A percentile compares a stretch with the other conserved stretches of the same genome.
Conservation (phyloP, 2,888 invertebrate species). For the Synergus itoensis region DNA sequence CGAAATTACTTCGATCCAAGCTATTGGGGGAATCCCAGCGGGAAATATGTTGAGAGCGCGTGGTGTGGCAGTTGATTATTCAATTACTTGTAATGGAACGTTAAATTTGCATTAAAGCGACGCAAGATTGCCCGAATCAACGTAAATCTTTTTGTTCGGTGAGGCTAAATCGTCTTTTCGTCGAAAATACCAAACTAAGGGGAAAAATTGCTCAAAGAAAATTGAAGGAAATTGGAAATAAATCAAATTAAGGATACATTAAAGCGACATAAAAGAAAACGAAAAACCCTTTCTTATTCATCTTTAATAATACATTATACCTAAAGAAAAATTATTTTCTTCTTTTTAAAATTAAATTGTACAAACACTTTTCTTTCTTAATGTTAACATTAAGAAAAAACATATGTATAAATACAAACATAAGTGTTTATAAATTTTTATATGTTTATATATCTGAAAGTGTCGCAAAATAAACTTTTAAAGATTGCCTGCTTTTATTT, state of each 20-base stretch:
- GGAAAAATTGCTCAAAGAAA: background rate
- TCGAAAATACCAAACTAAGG: background rate
- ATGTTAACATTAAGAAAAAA: too few species aligned
- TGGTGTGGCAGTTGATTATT: constrained; percentile 54
- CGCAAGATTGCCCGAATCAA: constrained; percentile 50
- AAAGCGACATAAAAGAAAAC: background rate
- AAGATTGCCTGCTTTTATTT: too few species aligned
- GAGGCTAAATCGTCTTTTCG: background rate
- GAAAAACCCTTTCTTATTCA: background rate
- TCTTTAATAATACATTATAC: background rate
- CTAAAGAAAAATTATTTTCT: too few species aligned
- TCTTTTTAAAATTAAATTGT: too few species aligned
- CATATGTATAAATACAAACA: too few species aligned
- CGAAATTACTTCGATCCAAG: constrained; percentile 48
- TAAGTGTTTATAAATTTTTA: too few species aligned
- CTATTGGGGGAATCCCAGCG: constrained; percentile 46
- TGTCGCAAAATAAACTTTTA: too few species aligned
- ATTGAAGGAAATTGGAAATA: background rate
- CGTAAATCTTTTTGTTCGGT: constrained; percentile 45
- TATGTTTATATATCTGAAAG: too few species aligned
- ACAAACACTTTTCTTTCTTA: too few species aligned
- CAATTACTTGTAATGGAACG: constrained; percentile 56
- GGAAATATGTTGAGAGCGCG: constrained; percentile 50
- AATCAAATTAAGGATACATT: background rate
- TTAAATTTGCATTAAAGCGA: constrained; percentile 56